These are phyloP conservation scores for Heliconius charithonia DNA, from an alignment of 2,888 invertebrate species.

Conservation along the genomic window DNA sequence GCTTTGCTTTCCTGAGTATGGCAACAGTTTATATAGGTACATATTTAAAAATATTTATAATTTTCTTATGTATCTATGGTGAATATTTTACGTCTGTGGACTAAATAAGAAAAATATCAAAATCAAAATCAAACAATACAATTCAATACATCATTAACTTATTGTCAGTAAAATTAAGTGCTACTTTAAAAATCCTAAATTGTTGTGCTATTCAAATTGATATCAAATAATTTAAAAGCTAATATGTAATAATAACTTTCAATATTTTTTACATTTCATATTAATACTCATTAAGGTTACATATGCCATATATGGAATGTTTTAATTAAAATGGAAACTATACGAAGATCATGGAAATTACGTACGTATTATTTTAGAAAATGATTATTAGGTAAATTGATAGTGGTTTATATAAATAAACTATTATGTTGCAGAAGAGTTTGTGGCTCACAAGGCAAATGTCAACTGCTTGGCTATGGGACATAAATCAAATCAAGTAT, in stretches of 20 bases:
- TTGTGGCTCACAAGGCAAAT: constrained; percentile 93
- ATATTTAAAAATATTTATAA: no score
- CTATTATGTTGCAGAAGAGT: constrained; percentile 88
- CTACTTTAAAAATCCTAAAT: constrained; percentile 15
- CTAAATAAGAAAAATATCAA: not conserved
- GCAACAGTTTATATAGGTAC: no score
- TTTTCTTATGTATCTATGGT: not conserved
- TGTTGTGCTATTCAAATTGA: not conserved
- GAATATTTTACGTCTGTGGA: not conserved
- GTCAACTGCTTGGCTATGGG: constrained; percentile 95
- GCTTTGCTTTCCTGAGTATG: no score
- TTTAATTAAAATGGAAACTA: constrained; percentile 72
- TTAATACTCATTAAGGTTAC: constrained; percentile 44
- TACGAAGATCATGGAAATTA: constrained; percentile 91
- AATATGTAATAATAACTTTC: constrained; percentile 9
- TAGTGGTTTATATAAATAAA: constrained; percentile 14
- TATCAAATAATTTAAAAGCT: not conserved
- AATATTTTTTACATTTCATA: constrained; percentile 1
- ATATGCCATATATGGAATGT: constrained; percentile 54
- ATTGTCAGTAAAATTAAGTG: constrained; percentile 3
- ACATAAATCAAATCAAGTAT: constrained; percentile 94
- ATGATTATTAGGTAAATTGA: not conserved
- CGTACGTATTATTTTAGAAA: constrained; percentile 84
- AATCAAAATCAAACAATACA: constrained; percentile 28
- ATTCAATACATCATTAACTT: constrained; percentile 7